Evolutionary conservation across 2,113 vertebrate genomes (phyloP).

Genomic region (Merops nubicus): DNA sequence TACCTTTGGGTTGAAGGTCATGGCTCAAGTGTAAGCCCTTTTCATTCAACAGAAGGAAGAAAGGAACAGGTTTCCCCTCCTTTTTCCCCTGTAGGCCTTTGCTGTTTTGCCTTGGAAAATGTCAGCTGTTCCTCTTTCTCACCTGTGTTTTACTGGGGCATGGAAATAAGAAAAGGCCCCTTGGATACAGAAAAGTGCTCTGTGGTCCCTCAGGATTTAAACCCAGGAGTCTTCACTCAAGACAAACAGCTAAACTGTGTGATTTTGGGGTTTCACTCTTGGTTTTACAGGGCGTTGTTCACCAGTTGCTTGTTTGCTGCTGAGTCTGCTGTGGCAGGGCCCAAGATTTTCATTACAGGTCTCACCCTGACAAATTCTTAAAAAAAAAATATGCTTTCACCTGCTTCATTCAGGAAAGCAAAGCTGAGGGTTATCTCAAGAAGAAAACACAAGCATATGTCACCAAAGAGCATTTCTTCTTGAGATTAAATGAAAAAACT

Average conservation of each 20-base stretch:
- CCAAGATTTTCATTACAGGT: neutral
- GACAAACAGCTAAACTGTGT: neutral
- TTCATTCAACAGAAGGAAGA: neutral
- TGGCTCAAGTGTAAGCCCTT: neutral
- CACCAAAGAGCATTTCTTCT: neutral
- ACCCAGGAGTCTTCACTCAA: neutral
- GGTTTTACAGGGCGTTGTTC: neutral
- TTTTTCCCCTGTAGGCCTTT: neutral
- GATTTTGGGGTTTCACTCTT: neutral
- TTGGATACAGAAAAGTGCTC: neutral
- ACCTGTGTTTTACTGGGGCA: neutral
- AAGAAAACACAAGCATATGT: neutral
- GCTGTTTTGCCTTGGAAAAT: neutral
- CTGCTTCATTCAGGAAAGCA: neutral
- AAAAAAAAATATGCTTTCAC: neutral
- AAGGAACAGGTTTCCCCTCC: neutral
- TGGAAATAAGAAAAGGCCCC: neutral
- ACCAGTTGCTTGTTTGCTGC: accelerated
- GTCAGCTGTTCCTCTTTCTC: neutral
- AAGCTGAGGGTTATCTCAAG: neutral
- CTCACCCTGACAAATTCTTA: neutral
- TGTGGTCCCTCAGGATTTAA: neutral
- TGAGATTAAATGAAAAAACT: neutral
- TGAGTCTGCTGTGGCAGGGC: neutral
- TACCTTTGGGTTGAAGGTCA: neutral